Evolutionary conservation across 2,113 vertebrate species (phyloP), one percentile per base, ranked within the genome.

Genomic region (Dascyllus trimaculatus): DNA sequence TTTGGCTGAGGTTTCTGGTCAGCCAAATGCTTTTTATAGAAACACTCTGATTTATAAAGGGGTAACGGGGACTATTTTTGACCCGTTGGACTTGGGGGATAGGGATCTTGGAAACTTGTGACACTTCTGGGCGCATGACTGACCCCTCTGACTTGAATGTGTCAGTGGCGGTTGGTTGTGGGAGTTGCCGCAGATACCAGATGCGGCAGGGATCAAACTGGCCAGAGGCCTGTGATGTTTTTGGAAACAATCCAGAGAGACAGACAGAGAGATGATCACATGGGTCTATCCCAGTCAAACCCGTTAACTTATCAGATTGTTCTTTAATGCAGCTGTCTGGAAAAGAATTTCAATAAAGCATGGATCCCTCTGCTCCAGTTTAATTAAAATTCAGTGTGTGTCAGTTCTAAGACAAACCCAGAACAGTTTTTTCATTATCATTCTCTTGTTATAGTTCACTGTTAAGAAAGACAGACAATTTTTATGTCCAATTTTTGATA

Each of bases 1-100:
- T 88, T 69, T 64, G 67, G 82, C 70, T 85, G 26, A 83, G 92
- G 80, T 88, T 80, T 94, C 92, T 95, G 94, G 95, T 89, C 84
- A 91, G 88, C 84, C 82, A 85, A 61, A 69, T 59, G 54, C 95
- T 97, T 96, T 97, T 97, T 96, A 96, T 98, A 99, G 96, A 88
- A 92, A 81, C 89, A 81, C 95, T 97, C 95, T 93, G 95, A 95
- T 95, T 97, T 95, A 95, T 96, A 95, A 97, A 95, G 94, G 90
- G 90, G 76, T 81, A 95, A 84, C 15, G 0, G 68, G 75, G 35
- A 75, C 96, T 98, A 97, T 97, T 98, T 96, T 91, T 83, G 93
- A 95, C 81, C 18, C 40, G 14, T 52, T 52, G 72, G 82, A 82
- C 72, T 84, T 80, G 72, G 35, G 78, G 85, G 79, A 80, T 71